These are phyloP conservation scores for Latrodectus elegans DNA, from an alignment of 2,888 invertebrate species.

Conservation along the genomic window DNA sequence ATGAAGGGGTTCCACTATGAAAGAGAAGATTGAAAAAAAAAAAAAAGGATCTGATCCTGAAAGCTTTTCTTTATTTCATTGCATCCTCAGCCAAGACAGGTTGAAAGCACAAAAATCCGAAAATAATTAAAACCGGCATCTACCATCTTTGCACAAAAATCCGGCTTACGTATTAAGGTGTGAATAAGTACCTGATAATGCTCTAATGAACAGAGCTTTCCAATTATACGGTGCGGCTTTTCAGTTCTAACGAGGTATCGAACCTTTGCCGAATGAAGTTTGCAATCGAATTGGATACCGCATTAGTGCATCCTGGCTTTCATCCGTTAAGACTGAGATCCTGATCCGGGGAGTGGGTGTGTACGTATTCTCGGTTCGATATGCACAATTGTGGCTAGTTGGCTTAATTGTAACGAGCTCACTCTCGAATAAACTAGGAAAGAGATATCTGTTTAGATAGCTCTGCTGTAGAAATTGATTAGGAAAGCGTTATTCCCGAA, in stretches of 20 bases:
- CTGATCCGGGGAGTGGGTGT: background rate
- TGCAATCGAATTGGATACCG: conserved; percentile 31
- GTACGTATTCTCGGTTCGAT: conserved; percentile 14
- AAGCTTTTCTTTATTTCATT: conserved; percentile 15
- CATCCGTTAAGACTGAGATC: background rate
- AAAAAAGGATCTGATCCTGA: background rate
- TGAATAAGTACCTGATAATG: conserved; percentile 25
- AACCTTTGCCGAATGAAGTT: conserved; percentile 25
- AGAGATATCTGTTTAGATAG: conserved; percentile 49
- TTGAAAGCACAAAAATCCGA: conserved; percentile 2
- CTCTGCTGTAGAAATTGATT: conserved; percentile 24
- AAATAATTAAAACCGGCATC: conserved; percentile 45
- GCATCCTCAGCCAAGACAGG: conserved; percentile 1
- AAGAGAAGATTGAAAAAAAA: background rate
- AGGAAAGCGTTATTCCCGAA: conserved; percentile 9
- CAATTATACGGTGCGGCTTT: conserved; percentile 31
- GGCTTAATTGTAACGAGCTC: conserved; percentile 58
- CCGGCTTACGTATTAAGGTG: conserved; percentile 26
- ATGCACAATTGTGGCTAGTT: conserved; percentile 44
- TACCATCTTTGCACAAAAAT: conserved; percentile 8
- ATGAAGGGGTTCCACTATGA: background rate
- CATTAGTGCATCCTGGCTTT: background rate
- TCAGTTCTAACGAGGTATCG: conserved; percentile 36
- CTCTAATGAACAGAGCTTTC: conserved; percentile 49
- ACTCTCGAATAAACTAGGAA: conserved; percentile 23